A percentile compares a stretch with the other conserved stretches of the same genome.
phyloP scores from a whole-genome alignment of 2,113 vertebrate genomes.

The Aldabrachelys gigantea region DNA sequence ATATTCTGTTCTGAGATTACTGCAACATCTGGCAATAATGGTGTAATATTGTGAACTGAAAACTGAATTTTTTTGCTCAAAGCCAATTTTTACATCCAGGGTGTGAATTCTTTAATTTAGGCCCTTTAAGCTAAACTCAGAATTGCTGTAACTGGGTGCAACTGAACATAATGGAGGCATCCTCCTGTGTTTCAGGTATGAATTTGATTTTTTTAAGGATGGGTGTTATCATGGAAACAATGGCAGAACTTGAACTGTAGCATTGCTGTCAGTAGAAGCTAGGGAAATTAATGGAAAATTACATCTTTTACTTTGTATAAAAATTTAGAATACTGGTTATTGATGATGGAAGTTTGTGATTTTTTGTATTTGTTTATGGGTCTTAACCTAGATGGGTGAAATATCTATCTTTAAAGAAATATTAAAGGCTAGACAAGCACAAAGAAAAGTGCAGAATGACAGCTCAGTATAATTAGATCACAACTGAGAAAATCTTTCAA shows the following conservation, averaged over 20 bases:
- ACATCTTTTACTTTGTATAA: neutral
- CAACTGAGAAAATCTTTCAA: neutral
- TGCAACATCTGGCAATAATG: neutral
- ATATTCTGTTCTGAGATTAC: neutral
- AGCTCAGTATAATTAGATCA: neutral
- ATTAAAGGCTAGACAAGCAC: neutral
- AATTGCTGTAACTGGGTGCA: neutral
- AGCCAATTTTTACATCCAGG: neutral
- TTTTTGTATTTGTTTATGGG: neutral
- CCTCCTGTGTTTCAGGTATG: neutral
- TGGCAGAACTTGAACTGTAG: neutral
- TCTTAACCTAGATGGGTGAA: neutral
- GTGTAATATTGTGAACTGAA: neutral
- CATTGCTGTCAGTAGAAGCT: neutral
- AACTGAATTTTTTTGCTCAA: neutral
- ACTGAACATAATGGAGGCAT: neutral
- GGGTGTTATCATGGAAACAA: neutral
- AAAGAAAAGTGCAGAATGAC: rapidly evolving
- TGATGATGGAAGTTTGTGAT: neutral
- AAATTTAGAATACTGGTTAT: neutral
- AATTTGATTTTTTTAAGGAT: neutral
- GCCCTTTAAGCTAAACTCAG: neutral
- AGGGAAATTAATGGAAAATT: neutral
- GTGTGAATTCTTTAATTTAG: neutral
- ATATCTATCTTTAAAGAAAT: neutral